Conservation (phyloP, 2,888 invertebrate species). For the Eurois occulta region DNA sequence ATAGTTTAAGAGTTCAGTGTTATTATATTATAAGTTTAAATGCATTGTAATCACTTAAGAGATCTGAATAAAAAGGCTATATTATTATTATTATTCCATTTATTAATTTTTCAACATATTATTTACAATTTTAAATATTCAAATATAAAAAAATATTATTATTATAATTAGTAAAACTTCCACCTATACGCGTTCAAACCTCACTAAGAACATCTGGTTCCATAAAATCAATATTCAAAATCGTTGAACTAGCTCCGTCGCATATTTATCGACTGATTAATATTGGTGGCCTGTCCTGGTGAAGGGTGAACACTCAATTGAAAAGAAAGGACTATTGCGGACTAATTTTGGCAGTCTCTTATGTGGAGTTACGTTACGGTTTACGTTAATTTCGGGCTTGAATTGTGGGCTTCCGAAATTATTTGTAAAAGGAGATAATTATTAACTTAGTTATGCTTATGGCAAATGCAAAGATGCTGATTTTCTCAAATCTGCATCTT, state of each 20-base stretch:
- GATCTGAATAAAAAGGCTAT: too few relatives aligned
- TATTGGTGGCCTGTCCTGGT: constrained; percentile 68
- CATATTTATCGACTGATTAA: constrained; percentile 84
- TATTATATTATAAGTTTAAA: too few relatives aligned
- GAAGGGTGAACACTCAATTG: constrained; percentile 58
- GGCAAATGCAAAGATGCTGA: not conserved
- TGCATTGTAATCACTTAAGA: too few relatives aligned
- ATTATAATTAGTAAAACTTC: constrained; percentile 7
- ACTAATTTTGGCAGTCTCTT: not conserved
- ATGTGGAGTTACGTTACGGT: not conserved
- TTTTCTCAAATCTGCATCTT: not conserved
- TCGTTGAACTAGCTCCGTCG: constrained; percentile 62
- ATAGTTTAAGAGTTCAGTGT: too few relatives aligned
- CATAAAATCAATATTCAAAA: constrained; percentile 52
- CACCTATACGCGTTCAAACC: not conserved
- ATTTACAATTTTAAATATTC: too few relatives aligned
- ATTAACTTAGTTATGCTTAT: not conserved
- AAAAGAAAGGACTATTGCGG: constrained; percentile 42
- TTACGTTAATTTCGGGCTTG: not conserved
- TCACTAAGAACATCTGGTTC: constrained; percentile 33
- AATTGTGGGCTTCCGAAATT: not conserved
- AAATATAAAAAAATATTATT: too few relatives aligned
- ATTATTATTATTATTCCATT: too few relatives aligned
- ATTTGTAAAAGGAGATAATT: not conserved
- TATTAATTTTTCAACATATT: too few relatives aligned